Conservation (phyloP, 2,797 vertebrate genomes). For the Leucoraja ocellata region DNA sequence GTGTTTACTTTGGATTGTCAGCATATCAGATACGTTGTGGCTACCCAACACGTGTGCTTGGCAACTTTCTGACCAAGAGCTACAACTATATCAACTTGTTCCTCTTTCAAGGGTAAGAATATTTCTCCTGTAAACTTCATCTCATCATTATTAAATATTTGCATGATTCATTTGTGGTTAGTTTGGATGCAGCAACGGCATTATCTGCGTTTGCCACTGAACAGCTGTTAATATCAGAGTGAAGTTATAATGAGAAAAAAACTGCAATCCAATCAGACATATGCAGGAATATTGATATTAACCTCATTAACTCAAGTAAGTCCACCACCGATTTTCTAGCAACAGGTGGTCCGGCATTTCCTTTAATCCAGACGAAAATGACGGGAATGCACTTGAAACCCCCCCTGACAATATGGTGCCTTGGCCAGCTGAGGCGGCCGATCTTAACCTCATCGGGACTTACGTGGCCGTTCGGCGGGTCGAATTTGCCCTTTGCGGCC, state of each 20-base stretch:
- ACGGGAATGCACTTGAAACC: too few species aligned
- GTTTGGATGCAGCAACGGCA: neutral
- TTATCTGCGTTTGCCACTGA: too few species aligned
- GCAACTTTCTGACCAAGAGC: constrained; percentile 98
- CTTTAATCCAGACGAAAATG: too few species aligned
- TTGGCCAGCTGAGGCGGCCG: too few species aligned
- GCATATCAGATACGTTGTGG: constrained; percentile 98
- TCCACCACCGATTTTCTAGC: too few species aligned
- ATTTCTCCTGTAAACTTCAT: neutral
- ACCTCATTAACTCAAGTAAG: too few species aligned
- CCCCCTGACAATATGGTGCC: too few species aligned
- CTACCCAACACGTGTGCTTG: constrained; percentile 91
- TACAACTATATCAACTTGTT: constrained; percentile 98
- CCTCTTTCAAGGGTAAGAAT: constrained; percentile 92
- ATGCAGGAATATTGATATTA: neutral
- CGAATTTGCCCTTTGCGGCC: too few species aligned
- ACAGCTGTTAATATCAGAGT: neutral
- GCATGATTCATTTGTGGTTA: neutral
- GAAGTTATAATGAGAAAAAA: constrained; percentile 1
- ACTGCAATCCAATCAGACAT: neutral
- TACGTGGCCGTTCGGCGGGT: too few species aligned
- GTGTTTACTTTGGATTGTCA: constrained; percentile 95
- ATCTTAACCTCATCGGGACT: too few species aligned
- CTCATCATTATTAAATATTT: neutral
- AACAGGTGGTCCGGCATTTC: too few species aligned